Evolutionary conservation across 2,888 invertebrate genomes (phyloP).

Genomic region (Anoncus sp.): DNA sequence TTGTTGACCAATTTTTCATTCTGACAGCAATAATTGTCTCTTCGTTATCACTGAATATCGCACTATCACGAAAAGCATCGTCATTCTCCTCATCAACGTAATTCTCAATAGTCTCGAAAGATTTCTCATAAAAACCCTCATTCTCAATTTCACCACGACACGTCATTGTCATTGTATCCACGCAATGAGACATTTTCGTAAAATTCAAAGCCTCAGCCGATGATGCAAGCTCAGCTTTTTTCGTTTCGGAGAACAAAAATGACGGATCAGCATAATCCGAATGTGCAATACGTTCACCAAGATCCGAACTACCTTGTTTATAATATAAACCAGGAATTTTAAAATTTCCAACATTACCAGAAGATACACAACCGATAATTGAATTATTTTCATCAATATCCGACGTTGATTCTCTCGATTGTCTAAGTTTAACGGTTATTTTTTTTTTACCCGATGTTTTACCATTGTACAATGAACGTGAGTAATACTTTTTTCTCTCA

Average conservation of each 20-base stretch:
- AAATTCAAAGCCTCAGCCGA: constrained; percentile 58
- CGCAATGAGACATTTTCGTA: constrained; percentile 39
- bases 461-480: constrained; percentile 69
- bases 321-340: constrained; percentile 82
- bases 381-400: constrained; percentile 75
- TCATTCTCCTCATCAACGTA: constrained; percentile 87
- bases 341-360: constrained; percentile 57
- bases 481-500: constrained; percentile 72
- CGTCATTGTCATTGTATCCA: constrained; percentile 39
- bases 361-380: constrained; percentile 67
- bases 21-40: too few relatives aligned
- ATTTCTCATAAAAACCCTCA: constrained; percentile 91
- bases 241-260: constrained; percentile 85
- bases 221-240: constrained; percentile 66
- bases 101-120: constrained; percentile 90
- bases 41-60: constrained; percentile 92
- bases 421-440: constrained; percentile 66
- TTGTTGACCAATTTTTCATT: too few relatives aligned
- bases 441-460: constrained; percentile 71
- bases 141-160: constrained; percentile 82
- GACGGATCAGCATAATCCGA: constrained; percentile 94
- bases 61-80: constrained; percentile 91
- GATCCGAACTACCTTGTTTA: constrained; percentile 91
- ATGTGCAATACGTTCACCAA: constrained; percentile 95
- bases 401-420: constrained; percentile 74